Evolutionary conservation across 1,140 invertebrate species (phyloP).

Genomic region (Protaetia brevitarsis): DNA sequence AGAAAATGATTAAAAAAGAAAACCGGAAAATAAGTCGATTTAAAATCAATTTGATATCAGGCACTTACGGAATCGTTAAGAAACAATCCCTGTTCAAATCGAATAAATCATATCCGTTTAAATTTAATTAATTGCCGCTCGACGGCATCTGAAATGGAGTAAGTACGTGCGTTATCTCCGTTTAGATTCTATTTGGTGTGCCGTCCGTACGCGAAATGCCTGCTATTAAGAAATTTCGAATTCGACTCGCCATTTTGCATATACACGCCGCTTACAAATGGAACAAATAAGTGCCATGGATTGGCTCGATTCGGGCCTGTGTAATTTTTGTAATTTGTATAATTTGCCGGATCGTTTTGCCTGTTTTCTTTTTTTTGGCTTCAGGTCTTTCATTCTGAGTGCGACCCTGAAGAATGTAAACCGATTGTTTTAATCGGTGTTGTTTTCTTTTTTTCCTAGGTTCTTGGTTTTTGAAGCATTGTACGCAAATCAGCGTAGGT

Average conservation of each 20-base stretch:
- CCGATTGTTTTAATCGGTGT: background rate
- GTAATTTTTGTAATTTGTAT: slow-evolving; percentile 23
- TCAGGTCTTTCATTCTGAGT: background rate
- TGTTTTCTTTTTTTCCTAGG: background rate
- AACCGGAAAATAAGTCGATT: background rate
- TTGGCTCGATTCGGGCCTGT: slow-evolving; percentile 14
- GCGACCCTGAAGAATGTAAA: background rate
- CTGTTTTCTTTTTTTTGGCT: background rate
- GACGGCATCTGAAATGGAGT: background rate
- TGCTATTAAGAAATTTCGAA: slow-evolving; percentile 25
- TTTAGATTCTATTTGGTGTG: background rate
- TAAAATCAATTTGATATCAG: background rate
- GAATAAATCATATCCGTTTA: slow-evolving; percentile 3
- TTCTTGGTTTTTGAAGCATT: background rate
- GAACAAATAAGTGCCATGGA: slow-evolving; percentile 11
- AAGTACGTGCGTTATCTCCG: background rate
- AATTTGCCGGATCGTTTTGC: background rate
- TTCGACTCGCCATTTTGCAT: slow-evolving; percentile 28
- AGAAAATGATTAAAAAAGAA: too few relatives aligned
- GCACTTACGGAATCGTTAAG: background rate
- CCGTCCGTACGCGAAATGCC: background rate
- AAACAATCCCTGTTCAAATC: background rate
- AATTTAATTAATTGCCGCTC: background rate
- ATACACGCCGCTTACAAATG: background rate
- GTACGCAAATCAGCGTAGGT: too few relatives aligned